Base-by-base conservation (phyloP, 2,888 invertebrate genomes). In the Trichopoda pennipes region DNA sequence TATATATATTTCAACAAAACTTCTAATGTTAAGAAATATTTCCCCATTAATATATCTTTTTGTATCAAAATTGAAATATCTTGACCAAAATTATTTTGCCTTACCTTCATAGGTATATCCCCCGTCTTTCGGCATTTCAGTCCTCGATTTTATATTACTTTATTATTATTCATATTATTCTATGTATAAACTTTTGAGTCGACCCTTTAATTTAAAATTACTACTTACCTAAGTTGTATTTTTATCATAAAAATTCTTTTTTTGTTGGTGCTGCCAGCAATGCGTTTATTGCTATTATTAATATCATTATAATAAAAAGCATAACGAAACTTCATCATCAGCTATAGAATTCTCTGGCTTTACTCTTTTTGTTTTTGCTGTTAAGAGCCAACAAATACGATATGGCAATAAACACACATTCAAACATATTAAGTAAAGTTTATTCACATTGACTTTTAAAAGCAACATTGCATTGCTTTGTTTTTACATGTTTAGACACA, bases 381-480 rank as follows among this genome's bases (percentile, higher is more conserved):
- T 74, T 60, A 68, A 58, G 35, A 68, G 38, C 21, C 60, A 68
- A 68, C 19, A 32, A 42, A 60, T 19, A 60, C 28, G 9, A 44
- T 42, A 51, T 51, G 42, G 38, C 17, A 44, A 49, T 16, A 42
- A 14, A 42, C 0, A 28, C 21, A 23, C 51, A 23, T 53, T 64
- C 51, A 66, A 72, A 73, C 66, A 73, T 38, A n/a, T 61, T 73
- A 73, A 66, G 56, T 61, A 75, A 63, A 81, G 81, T 81, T 74
- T 78, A 81, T 78, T 78, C 74, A 74, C 78, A 74, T 78, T 74
- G 42, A 28, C 16, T 17, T 42, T 42, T 21, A 6, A 28, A 12
- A 10, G 21, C 60, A 81, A 74, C 69, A 73, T 69, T 69, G 51
- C 9, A 16, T 60, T 47, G 21, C 23, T 28, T 8, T 12, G 47